These are phyloP conservation scores for Taxidea taxus DNA, from an alignment of 2,113 vertebrate species.

Conservation along the genomic window DNA sequence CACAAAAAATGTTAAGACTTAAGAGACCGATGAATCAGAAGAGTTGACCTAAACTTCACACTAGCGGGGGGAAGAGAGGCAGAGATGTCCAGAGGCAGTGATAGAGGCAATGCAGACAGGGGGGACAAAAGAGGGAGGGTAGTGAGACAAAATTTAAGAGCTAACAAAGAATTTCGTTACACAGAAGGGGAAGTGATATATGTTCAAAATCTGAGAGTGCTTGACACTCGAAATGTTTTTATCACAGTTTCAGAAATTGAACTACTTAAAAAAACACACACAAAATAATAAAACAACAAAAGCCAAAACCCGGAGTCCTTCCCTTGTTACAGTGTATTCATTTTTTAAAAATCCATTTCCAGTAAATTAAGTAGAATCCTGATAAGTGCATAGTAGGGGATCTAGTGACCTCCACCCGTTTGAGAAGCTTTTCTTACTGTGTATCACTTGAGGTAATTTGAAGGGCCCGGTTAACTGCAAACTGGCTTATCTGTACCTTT, in stretches of 20 bases:
- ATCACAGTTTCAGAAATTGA: slow-evolving; percentile 86
- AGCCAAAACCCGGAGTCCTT: slow-evolving; percentile 70
- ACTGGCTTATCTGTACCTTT: slow-evolving; percentile 58
- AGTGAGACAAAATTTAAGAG: background rate
- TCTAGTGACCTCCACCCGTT: slow-evolving; percentile 77
- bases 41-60: slow-evolving; percentile 69
- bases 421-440: slow-evolving; percentile 69
- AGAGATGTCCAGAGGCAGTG: background rate
- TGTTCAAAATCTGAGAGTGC: slow-evolving; percentile 79
- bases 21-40: slow-evolving; percentile 74
- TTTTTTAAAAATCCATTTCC: slow-evolving; percentile 72
- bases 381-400: slow-evolving; percentile 83
- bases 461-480: slow-evolving; percentile 65
- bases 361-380: slow-evolving; percentile 78
- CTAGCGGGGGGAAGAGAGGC: background rate
- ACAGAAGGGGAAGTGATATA: slow-evolving; percentile 57
- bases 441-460: slow-evolving; percentile 84
- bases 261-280: slow-evolving; percentile 60
- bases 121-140: background rate
- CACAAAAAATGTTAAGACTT: slow-evolving; percentile 72
- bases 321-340: slow-evolving; percentile 80
- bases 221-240: slow-evolving; percentile 74
- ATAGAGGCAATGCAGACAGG: background rate
- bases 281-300: background rate
- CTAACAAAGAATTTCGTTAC: slow-evolving; percentile 62